Percentiles rank a stretch among this genome's conserved stretches.
Conservation (phyloP, 2,888 invertebrate species). For the Melieria omissa region DNA sequence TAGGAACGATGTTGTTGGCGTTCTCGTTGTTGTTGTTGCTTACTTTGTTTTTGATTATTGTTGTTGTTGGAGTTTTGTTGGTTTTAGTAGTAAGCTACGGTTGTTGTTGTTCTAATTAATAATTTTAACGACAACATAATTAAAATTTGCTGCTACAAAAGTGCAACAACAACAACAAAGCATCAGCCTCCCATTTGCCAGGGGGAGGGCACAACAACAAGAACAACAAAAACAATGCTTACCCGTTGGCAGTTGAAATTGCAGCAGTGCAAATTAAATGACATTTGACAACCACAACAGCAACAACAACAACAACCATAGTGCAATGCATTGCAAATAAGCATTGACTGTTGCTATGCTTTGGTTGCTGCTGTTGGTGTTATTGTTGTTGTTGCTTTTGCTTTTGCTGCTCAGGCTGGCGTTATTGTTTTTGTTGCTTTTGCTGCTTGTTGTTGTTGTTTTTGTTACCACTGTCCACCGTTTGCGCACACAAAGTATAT, state of each 20-base stretch:
- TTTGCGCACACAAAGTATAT: constrained; percentile 22
- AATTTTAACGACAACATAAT: constrained; percentile 27
- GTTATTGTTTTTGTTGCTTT: neutral
- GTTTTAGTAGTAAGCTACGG: neutral
- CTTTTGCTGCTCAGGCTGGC: neutral
- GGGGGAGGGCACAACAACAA: neutral
- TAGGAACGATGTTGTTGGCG: constrained; percentile 3
- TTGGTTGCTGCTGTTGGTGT: neutral
- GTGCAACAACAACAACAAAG: constrained; percentile 2
- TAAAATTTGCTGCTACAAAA: constrained; percentile 8
- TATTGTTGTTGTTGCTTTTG: neutral
- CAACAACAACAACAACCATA: neutral
- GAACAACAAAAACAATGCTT: neutral
- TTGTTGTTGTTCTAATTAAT: constrained; percentile 23
- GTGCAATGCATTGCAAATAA: neutral
- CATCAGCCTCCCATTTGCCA: neutral
- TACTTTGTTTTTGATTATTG: constrained; percentile 1
- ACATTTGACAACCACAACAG: constrained; percentile 9
- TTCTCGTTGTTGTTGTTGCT: constrained; percentile 9
- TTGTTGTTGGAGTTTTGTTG: neutral
- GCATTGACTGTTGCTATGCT: neutral
- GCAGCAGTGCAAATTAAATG: neutral
- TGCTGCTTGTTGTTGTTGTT: neutral
- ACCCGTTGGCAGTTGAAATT: neutral
- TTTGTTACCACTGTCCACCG: constrained; percentile 14